These are phyloP conservation scores for Ochropleura leucogaster DNA, from an alignment of 2,888 invertebrate genomes.

Conservation along the genomic window DNA sequence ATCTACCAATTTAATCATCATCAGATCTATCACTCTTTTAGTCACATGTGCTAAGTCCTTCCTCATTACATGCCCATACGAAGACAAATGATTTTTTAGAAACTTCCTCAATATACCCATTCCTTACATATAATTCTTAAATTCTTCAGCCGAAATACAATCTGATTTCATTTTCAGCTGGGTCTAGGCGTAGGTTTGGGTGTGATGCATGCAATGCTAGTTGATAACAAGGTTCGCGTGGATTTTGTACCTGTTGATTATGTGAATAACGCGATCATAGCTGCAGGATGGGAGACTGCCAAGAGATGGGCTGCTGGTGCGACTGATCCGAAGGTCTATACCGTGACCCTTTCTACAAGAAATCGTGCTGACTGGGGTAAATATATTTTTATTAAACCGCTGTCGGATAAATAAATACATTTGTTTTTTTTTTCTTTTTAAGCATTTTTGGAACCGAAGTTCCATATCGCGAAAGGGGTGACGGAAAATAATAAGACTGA, in stretches of 20 bases:
- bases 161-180: slow-evolving; percentile 38
- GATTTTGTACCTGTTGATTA: slow-evolving; percentile 59
- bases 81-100: no score
- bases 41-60: no score
- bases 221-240: not conserved
- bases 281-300: slow-evolving; percentile 50
- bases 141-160: not conserved
- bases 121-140: no score
- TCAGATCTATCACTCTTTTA: not conserved
- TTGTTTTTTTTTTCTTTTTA: no score
- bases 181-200: slow-evolving; percentile 41
- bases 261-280: slow-evolving; percentile 61
- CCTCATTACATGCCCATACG: no score
- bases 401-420: no score
- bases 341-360: slow-evolving; percentile 35
- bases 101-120: no score
- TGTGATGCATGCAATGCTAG: slow-evolving; percentile 27
- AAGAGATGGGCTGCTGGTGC: slow-evolving; percentile 24
- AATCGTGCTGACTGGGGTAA: slow-evolving; percentile 45
- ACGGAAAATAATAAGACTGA: no score
- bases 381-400: no score
- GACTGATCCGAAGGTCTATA: slow-evolving; percentile 55
- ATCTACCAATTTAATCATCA: not conserved
- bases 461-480: no score
- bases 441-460: no score